Evolutionary conservation across 2,113 vertebrate genomes (phyloP).

Genomic region (Aegypius monachus): DNA sequence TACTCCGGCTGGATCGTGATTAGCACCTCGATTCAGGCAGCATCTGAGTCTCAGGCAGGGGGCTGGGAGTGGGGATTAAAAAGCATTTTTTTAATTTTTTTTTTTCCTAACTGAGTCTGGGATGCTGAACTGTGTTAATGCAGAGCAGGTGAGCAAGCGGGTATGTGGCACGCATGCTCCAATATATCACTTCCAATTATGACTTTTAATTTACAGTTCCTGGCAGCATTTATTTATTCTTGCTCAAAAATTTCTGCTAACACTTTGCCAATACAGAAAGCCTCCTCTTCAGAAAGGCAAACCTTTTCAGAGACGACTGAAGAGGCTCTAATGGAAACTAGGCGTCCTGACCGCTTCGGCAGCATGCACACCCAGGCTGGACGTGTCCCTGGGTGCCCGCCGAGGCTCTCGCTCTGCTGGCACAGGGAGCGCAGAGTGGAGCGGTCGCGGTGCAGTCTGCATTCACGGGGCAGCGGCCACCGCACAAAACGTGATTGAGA

Average conservation of each 20-base stretch:
- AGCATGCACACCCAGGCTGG: not conserved
- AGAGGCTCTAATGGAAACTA: not conserved
- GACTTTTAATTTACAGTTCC: constrained; percentile 27
- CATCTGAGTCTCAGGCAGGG: not conserved
- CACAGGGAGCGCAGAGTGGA: rapidly evolving
- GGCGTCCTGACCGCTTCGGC: not conserved
- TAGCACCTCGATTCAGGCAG: not conserved
- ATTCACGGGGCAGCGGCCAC: rapidly evolving
- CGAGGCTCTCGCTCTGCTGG: rapidly evolving
- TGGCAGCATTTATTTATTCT: constrained; percentile 12
- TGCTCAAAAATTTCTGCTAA: not conserved
- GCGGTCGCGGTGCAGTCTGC: not conserved
- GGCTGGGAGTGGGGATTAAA: not conserved
- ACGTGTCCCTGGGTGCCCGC: too few species aligned
- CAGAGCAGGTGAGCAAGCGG: not conserved
- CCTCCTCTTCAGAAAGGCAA: not conserved
- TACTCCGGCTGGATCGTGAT: not conserved
- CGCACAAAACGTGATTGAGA: not conserved
- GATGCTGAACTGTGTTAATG: not conserved
- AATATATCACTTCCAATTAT: not conserved
- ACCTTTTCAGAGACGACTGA: not conserved
- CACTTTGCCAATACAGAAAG: not conserved
- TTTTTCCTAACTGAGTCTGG: not conserved
- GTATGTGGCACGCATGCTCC: not conserved
- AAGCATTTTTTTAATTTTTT: not conserved